Conservation (phyloP, 1,140 invertebrate genomes). For the Trichoplusia ni region DNA sequence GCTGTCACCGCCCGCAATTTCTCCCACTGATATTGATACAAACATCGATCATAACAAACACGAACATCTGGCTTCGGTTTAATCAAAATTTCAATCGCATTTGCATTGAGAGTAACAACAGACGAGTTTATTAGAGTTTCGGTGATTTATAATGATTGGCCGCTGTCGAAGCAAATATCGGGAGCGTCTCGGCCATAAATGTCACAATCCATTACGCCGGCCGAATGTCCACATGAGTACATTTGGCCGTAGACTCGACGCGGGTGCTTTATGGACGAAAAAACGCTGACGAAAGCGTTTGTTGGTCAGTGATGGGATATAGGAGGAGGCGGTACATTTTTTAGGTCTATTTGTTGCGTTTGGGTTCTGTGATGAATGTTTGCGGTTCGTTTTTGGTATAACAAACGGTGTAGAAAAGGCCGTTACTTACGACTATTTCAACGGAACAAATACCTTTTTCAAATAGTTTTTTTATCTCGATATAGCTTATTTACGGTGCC, state of each 20-base stretch:
- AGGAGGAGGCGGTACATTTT: slow-evolving; percentile 1
- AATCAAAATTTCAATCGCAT: slow-evolving; percentile 28
- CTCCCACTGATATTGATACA: no score
- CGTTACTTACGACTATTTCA: no score
- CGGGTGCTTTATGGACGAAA: slow-evolving; percentile 22
- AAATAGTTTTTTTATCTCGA: no score
- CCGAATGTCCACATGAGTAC: slow-evolving; percentile 26
- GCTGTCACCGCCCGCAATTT: not conserved
- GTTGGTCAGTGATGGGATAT: slow-evolving; percentile 19
- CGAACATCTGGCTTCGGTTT: not conserved
- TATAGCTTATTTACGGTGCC: no score
- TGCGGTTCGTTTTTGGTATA: no score
- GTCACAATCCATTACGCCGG: slow-evolving; percentile 28
- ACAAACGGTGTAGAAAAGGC: no score
- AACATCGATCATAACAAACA: not conserved
- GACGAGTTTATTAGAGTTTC: slow-evolving; percentile 4
- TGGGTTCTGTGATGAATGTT: not conserved
- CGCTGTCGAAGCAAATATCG: slow-evolving; percentile 29
- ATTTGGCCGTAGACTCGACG: slow-evolving; percentile 8
- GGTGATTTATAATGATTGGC: slow-evolving; percentile 30
- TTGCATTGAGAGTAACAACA: slow-evolving; percentile 20
- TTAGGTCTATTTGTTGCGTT: slow-evolving; percentile 19
- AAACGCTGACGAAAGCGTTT: slow-evolving; percentile 25
- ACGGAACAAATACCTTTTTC: no score
- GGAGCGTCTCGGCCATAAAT: slow-evolving; percentile 26